A percentile compares a stretch with the other conserved stretches of the same genome.
These are phyloP conservation scores for Phorcus lineatus DNA, from an alignment of 2,888 invertebrate genomes.

Conservation along the genomic window DNA sequence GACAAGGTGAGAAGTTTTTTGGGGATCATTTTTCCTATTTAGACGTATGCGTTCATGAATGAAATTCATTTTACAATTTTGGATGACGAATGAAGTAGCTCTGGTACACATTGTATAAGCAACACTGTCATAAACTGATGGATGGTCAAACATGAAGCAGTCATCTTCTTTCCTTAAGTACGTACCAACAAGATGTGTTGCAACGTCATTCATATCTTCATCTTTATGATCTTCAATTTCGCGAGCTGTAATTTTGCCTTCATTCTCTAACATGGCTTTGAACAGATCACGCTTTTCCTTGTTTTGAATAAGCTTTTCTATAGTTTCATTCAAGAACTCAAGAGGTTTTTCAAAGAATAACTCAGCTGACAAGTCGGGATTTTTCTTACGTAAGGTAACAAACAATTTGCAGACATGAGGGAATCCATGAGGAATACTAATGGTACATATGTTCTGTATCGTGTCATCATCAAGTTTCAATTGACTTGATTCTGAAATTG, in stretches of 20 bases:
- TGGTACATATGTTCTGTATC: background rate
- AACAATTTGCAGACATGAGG: slow-evolving; percentile 4
- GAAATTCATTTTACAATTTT: too few species aligned
- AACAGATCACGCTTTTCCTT: background rate
- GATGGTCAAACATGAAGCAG: too few species aligned
- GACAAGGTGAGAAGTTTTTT: too few species aligned
- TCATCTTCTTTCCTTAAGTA: too few species aligned
- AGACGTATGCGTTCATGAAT: too few species aligned
- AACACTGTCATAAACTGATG: too few species aligned
- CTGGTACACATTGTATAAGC: too few species aligned
- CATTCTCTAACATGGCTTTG: background rate
- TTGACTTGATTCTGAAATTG: too few species aligned
- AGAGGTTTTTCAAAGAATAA: background rate
- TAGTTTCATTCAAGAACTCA: background rate
- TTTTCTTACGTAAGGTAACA: background rate
- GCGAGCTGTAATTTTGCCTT: background rate
- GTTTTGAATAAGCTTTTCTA: background rate
- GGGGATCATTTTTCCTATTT: too few species aligned
- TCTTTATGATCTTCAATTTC: background rate
- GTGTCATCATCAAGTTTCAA: background rate
- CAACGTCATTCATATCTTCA: background rate
- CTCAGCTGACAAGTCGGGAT: background rate
- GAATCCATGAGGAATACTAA: background rate
- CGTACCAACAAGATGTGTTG: background rate
- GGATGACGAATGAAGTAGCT: too few species aligned